Base-by-base conservation (phyloP, 2,888 invertebrate genomes). In the Salpingus planirostris region DNA sequence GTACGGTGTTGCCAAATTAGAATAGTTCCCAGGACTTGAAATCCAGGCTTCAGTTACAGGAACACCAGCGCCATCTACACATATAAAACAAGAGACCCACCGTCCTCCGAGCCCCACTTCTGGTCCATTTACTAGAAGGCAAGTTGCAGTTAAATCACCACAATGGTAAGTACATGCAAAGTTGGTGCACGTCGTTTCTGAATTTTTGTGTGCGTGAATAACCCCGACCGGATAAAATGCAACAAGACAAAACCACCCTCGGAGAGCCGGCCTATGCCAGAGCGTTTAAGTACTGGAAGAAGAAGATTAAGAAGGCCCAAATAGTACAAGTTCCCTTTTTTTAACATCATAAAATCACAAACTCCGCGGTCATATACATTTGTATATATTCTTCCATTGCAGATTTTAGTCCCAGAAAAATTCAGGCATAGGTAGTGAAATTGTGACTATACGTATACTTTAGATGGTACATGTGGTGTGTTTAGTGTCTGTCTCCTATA, bases 71-170 rank as follows among this genome's bases (percentile, higher is more conserved):
- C 78, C 80, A 76, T 78, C 80, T 79, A 68, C 71, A 69, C 71
- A 70, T 76, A 78, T 80, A 79, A 80, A 80, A 79, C 76, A 72
- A 71, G 72, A 68, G 69, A 67, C 69, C 71, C 68, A 71, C 71
- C 71, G 70, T 70, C 69, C 70, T 69, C 70, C 66, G 69, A 71
- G 74, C 75, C 75, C 78, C 80, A 81, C 78, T 81, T 78, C 78
- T 80, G 76, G 77, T 78, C 75, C 70, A 74, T 71, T 76, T 74
- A 73, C 77, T 74, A 74, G 76, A 76, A 75, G 77, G 75, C 74
- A 76, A 76, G 78, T 49, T 47, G 33, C 57, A 56, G 48, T 50
- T 47, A 54, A 49, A 50, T 40, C 50, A 54, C 52, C 55, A 60
- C 52, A 59, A 67, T 67, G 66, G 67, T 66, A 54, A 67, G 67